Base-by-base conservation (phyloP, 2,888 invertebrate genomes). In the Vandiemenella viatica region DNA sequence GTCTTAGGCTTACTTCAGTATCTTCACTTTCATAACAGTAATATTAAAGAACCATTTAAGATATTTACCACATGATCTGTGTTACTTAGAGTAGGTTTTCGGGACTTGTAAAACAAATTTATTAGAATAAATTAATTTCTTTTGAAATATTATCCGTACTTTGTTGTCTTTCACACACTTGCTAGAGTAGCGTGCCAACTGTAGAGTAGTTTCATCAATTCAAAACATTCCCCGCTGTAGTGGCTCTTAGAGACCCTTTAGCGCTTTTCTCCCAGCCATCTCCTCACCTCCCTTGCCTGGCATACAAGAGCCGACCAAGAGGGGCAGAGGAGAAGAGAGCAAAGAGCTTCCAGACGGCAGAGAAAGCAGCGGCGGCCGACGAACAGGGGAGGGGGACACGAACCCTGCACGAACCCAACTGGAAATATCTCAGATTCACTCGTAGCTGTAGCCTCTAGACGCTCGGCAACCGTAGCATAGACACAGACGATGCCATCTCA, bases 61-160 rank as follows among this genome's bases (percentile, higher is more conserved):
- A 47, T 41, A 41, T 32, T 42, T 41, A 47, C 26, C 41, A 47
- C 40, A 17, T 51, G 45, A 43, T 51, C 48, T 51, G 41, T 51
- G 51, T 51, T 51, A 20, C 32, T n/a, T 51, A 51, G 51, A 45
- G 41, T 47, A 49, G 40, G 40, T 26, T 40, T 49, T 44, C 40
- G 26, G 43, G 32, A 49, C 43, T 51, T 53, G 51, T 50, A 43
- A 49, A 50, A 50, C n/a, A 47, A 32, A 46, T 44, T 51, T 47
- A 48, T 26, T 54, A 54, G 53, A 54, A 54, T 54, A 54, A 53
- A 53, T 17, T 38, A 45, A 47, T 43, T 43, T 49, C 49, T 50
- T 54, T 51, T 51, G 50, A 48, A 53, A 54, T 48, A 45, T 50
- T 45, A 50, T 43, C 40, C 48, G 46, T 50, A 48, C 50, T 51